Evolutionary conservation across 2,113 vertebrate genomes (phyloP), one percentile per base, ranked within the genome.

Genomic region (Paedocypris sp.): DNA sequence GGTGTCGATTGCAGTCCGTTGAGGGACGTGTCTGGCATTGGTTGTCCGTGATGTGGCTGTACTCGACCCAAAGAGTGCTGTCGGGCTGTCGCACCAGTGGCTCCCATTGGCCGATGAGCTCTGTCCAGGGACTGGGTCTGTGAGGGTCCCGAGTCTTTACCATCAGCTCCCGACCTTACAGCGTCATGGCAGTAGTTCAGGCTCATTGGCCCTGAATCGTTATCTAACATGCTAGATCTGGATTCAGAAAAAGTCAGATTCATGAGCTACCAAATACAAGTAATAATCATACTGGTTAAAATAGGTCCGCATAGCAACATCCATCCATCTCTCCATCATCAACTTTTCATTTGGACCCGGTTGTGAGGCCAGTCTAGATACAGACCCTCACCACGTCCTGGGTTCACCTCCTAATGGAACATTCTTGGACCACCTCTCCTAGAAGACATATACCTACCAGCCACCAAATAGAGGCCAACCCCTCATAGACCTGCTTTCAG

Each of bases 31-130:
- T 88, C 87, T 42, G 83, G 12, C 1, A 78, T 75, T 36, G 80
- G 75, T 0, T 80, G 75, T 0, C 13, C 71, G 1, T 84, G 87
- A 3, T 86, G 85, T 38, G 85, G 60, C 67, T 88, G 89, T 58
- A 82, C 79, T 3, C 89, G 84, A 49, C 77, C 87, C 66, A 90
- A 76, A 16, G 88, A 90, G 80, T 89, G 88, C 68, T 92, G 89
- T 3, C 89, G 75, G 41, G 79, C 73, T 6, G 82, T 72, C 0
- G 78, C 54, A 0, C 72, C 64, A 67, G 5, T 69, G 13, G 46
- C 78, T 0, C 67, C 64, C 0, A 82, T 64, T 6, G 84, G 83
- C 0, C 87, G 73, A 66, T 87, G 85, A 20, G 67, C 73, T 0
- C 86, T 86, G 68, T 91, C 89, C 64, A 85, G 32, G 0, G 83